phyloP scores from a whole-genome alignment of 1,140 invertebrate species.

The Heliconius hewitsoni region DNA sequence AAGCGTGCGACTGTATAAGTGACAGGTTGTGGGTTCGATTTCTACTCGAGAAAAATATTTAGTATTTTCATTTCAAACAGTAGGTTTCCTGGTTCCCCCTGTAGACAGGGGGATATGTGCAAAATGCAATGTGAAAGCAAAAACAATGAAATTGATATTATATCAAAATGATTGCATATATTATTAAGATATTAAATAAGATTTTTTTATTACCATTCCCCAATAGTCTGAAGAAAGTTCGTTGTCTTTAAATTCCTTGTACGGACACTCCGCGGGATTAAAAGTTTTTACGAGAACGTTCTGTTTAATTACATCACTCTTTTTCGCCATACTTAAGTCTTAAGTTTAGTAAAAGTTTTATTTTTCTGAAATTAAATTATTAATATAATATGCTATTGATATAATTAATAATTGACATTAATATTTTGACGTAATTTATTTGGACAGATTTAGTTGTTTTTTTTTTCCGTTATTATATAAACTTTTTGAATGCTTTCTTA shows the following conservation, averaged over 20 bases:
- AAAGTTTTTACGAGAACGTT: conserved; percentile 41
- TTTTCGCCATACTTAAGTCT: conserved; percentile 55
- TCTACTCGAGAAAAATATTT: too few species aligned
- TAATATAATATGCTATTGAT: too few species aligned
- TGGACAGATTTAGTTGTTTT: background rate
- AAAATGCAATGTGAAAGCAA: too few species aligned
- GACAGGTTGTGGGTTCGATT: too few species aligned
- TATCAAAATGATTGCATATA: too few species aligned
- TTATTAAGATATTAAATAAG: background rate
- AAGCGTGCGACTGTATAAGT: background rate
- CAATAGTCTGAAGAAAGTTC: conserved; percentile 64
- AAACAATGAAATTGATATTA: background rate
- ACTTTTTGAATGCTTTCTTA: too few species aligned
- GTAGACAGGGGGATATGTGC: too few species aligned
- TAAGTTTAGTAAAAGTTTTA: background rate
- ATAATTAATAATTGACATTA: background rate
- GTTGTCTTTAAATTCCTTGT: conserved; percentile 69
- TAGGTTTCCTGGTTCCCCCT: background rate
- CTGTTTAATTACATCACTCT: conserved; percentile 39
- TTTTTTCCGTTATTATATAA: too few species aligned
- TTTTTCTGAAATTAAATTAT: background rate
- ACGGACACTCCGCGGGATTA: conserved; percentile 64
- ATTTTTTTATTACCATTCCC: conserved; percentile 54
- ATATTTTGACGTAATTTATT: background rate
- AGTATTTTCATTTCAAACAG: background rate